These are phyloP conservation scores for Meriones psammophilus DNA, from an alignment of 2,797 vertebrate species.

Conservation along the genomic window DNA sequence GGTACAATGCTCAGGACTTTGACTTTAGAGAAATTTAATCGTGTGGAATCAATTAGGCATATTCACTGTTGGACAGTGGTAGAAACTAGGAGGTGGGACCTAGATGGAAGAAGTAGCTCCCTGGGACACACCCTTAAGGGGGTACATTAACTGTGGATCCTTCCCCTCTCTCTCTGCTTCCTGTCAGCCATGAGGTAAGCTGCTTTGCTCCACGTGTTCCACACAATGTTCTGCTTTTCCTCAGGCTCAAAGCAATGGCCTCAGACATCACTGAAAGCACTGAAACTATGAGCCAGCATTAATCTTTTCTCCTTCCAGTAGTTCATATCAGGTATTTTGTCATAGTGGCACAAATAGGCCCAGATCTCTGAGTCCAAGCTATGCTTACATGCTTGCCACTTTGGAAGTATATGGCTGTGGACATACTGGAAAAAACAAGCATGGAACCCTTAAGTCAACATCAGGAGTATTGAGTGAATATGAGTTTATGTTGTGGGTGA, in stretches of 20 bases:
- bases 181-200: background rate
- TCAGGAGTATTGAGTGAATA: background rate
- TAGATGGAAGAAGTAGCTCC: background rate
- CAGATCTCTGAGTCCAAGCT: background rate
- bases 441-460: background rate
- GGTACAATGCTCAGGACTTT: background rate
- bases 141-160: background rate
- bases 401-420: rapidly evolving
- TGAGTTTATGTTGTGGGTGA: background rate
- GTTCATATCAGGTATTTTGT: background rate
- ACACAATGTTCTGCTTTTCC: background rate
- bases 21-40: background rate
- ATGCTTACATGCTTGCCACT: background rate
- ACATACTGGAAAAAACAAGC: background rate
- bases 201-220: background rate
- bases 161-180: background rate
- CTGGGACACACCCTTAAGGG: background rate
- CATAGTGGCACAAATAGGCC: background rate
- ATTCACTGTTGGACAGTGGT: background rate
- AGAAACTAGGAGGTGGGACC: background rate
- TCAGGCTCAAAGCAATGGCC: background rate
- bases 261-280: background rate
- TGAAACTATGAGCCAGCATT: background rate
- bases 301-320: background rate
- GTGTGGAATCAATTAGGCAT: background rate